Conservation (phyloP, 2,888 invertebrate genomes). For the Drosophila antonietae region DNA sequence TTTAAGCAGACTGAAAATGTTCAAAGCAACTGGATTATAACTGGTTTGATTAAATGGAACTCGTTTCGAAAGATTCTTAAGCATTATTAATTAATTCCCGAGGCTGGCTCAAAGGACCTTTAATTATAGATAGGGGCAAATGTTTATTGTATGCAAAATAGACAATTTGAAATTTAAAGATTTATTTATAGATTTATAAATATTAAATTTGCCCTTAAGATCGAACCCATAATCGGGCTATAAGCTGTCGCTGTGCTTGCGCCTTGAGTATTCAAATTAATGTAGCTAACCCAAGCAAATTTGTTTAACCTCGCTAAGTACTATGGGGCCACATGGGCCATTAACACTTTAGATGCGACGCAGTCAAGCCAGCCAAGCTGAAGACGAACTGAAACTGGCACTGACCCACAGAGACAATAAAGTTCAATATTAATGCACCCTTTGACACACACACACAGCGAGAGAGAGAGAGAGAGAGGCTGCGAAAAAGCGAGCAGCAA, state of each 20-base stretch:
- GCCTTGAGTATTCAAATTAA: slow-evolving; percentile 38
- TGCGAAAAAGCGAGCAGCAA: slow-evolving; percentile 21
- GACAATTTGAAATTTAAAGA: neutral
- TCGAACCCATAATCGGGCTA: slow-evolving; percentile 3
- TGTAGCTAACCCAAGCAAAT: slow-evolving; percentile 27
- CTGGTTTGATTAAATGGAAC: neutral
- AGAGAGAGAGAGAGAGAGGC: neutral
- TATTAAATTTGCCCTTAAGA: neutral
- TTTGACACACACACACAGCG: slow-evolving; percentile 58
- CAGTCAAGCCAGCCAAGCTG: slow-evolving; percentile 18
- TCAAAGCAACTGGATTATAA: neutral
- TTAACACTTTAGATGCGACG: slow-evolving; percentile 58
- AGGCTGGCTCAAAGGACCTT: rapidly evolving
- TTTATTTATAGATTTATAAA: neutral
- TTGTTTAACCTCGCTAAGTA: slow-evolving; percentile 43
- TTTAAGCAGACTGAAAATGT: neutral
- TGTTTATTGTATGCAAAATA: too few relatives aligned
- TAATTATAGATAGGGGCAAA: too few relatives aligned
- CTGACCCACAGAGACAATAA: slow-evolving; percentile 72
- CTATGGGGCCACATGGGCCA: slow-evolving; percentile 45
- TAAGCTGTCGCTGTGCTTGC: neutral
- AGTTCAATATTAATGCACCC: slow-evolving; percentile 79
- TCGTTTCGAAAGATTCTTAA: neutral
- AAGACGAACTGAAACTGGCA: slow-evolving; percentile 38
- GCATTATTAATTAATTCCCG: neutral